Evolutionary conservation across 2,113 vertebrate species (phyloP), one percentile per base, ranked within the genome.

Genomic region (Chaetodon auriga): DNA sequence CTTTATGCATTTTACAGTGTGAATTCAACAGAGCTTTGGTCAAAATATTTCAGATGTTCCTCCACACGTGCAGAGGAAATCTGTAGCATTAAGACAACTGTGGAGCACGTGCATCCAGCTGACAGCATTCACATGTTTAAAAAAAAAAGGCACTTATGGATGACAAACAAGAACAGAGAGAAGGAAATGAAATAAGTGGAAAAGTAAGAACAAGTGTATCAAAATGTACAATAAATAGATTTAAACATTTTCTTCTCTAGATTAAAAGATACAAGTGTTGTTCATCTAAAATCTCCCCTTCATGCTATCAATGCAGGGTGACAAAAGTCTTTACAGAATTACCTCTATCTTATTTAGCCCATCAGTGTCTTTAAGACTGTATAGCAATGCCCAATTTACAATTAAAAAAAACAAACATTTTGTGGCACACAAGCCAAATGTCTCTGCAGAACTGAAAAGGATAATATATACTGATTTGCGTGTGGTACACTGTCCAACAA

Each of bases 141-240:
- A 87, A 75, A 85, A 87, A 75, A 78, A 84, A 90, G 68, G 78
- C 83, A 90, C 78, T 86, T 87, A 82, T 21, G 45, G 68, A 84
- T 46, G 30, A 68, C 36, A 14, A 79, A 75, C 38, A 75, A 30
- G 7, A 62, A 13, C 18, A 54, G 18, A 57, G 4, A 58, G 5
- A 35, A 43, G 7, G 46, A 63, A 30, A 49, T 13, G 0, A 49
- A 19, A 62, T 0, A 30, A 57, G n/a, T 16, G 21, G 45, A 35
- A 80, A 58, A 25, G 16, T 18, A 49, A n/a, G 51, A 76, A 53
- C 5, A 72, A 38, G 58, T 46, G 38, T 77, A 43, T 73, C 51
- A 82, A 85, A 88, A 92, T 80, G 54, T 78, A 80, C 46, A 93
- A 92, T 91, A 93, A 92, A 92, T 92, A 94, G 80, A 88, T 16